phyloP scores from a whole-genome alignment of 2,797 vertebrate species.

The Danio tinwini region DNA sequence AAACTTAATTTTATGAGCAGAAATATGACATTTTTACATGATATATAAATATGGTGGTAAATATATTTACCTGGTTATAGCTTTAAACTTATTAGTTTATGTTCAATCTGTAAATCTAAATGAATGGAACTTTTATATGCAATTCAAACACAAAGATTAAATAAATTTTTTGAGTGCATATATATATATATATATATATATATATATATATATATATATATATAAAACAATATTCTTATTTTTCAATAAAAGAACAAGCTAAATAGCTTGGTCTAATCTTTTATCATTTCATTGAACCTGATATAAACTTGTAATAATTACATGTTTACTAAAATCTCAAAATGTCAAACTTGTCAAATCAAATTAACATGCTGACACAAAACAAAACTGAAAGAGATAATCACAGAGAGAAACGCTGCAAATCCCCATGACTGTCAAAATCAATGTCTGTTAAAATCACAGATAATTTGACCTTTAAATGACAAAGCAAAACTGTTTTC shows the following conservation, averaged over 20 bases:
- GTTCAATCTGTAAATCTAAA: no score
- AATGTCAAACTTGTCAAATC: background rate
- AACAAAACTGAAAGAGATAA: background rate
- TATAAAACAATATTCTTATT: background rate
- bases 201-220: no score
- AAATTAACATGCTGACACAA: background rate
- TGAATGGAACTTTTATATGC: no score
- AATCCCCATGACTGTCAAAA: background rate
- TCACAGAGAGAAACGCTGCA: background rate
- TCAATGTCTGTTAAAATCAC: background rate
- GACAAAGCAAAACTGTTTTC: background rate
- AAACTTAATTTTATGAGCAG: no score
- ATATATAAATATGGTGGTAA: no score
- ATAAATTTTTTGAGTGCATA: no score
- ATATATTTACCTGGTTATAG: no score
- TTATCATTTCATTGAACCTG: background rate
- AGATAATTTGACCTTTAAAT: background rate
- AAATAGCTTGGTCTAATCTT: background rate
- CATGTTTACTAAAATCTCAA: background rate
- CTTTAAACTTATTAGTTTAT: no score
- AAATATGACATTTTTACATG: no score
- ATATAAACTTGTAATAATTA: no score
- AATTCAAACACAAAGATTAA: no score
- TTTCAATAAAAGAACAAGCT: background rate
- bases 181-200: no score